Conservation (phyloP, 2,888 invertebrate genomes). For the Ichneumoninae sp. region DNA sequence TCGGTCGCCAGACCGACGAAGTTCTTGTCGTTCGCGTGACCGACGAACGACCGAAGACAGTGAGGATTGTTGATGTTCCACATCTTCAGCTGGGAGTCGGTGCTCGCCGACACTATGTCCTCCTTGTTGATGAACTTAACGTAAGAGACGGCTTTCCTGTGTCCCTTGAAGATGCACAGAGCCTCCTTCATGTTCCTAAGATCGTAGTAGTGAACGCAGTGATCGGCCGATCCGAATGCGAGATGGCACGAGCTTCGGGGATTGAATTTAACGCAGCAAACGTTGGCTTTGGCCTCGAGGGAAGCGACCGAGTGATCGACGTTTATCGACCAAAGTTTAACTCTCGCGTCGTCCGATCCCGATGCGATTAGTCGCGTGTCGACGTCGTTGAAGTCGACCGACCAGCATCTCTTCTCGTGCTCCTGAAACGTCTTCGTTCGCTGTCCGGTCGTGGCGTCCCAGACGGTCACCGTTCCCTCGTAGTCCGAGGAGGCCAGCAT, state of each 20-base stretch:
- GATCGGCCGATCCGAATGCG: slow-evolving; percentile 98
- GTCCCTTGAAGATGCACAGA: slow-evolving; percentile 93
- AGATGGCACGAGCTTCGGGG: slow-evolving; percentile 94
- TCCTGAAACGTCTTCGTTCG: slow-evolving; percentile 92
- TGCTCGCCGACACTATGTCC: slow-evolving; percentile 96
- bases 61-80: slow-evolving; percentile 94
- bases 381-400: slow-evolving; percentile 96
- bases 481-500: slow-evolving; percentile 97
- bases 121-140: slow-evolving; percentile 94
- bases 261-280: slow-evolving; percentile 97
- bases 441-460: slow-evolving; percentile 94
- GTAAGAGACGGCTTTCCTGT: slow-evolving; percentile 97
- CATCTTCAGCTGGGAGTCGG: slow-evolving; percentile 95
- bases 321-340: slow-evolving; percentile 96
- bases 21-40: slow-evolving; percentile 97
- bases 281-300: slow-evolving; percentile 96
- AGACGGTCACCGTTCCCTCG: slow-evolving; percentile 96
- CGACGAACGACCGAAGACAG: slow-evolving; percentile 94
- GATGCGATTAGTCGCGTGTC: slow-evolving; percentile 96
- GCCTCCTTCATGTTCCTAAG: slow-evolving; percentile 93
- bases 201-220: slow-evolving; percentile 98
- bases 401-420: slow-evolving; percentile 98
- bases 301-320: slow-evolving; percentile 94
- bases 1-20: slow-evolving; percentile 97
- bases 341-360: slow-evolving; percentile 96